These are phyloP conservation scores for Myocastor coypus DNA, from an alignment of 2,113 vertebrate species.

Conservation along the genomic window DNA sequence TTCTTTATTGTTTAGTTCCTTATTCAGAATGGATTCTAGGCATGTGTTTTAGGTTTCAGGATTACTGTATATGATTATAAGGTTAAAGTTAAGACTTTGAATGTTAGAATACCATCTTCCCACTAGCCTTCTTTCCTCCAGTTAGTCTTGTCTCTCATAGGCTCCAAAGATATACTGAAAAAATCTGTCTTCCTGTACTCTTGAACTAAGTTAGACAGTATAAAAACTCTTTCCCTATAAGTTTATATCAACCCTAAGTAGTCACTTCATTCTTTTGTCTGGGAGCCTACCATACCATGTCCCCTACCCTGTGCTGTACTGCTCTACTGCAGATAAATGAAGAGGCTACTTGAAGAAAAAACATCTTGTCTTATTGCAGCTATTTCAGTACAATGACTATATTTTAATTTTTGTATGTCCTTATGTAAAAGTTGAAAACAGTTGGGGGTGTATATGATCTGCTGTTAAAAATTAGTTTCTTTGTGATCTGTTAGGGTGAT, in stretches of 20 bases:
- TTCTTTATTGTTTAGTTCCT: slow-evolving; percentile 36
- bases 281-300: background rate
- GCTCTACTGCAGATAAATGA: slow-evolving; percentile 26
- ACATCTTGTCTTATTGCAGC: background rate
- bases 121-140: background rate
- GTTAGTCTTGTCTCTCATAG: background rate
- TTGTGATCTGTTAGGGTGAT: background rate
- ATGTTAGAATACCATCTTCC: slow-evolving; percentile 5
- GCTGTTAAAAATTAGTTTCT: background rate
- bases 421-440: slow-evolving; percentile 26
- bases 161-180: background rate
- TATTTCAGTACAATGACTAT: background rate
- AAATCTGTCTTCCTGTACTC: background rate
- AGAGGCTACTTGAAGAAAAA: background rate
- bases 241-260: background rate
- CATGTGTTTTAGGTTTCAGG: background rate
- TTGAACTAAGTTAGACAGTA: background rate
- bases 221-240: slow-evolving; percentile 8
- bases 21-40: slow-evolving; percentile 30
- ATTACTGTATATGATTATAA: slow-evolving; percentile 4
- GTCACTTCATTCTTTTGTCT: background rate
- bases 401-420: background rate
- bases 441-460: background rate
- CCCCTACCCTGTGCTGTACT: background rate
- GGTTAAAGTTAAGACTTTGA: slow-evolving; percentile 16